Evolutionary conservation across 2,797 vertebrate genomes (phyloP), one percentile per base, ranked within the genome.

Genomic region (Esox lucius): DNA sequence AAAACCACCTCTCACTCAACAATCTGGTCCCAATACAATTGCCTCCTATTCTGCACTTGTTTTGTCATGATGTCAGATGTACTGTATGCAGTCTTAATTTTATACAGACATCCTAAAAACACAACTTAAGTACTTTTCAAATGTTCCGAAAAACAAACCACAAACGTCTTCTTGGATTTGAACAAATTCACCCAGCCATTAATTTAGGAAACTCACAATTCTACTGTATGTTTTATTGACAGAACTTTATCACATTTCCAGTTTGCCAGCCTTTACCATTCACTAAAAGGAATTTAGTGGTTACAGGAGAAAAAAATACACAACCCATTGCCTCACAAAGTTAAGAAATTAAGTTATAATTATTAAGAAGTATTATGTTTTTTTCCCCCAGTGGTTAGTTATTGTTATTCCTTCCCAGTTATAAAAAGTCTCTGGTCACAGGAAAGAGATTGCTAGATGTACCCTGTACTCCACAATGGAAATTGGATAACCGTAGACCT

Each of bases 111-210:
- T 22, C 46, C 69, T 46, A 69, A 59, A 59, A 22, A 59, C 35
- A 39, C 53, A 11, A 56, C 53, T 56, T 53, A 16, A 17, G 49
- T 3, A 28, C 22, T 46, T 24, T 53, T 68, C 33, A 56, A 39
- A 35, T 67, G 49, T 51, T 74, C 66, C 49, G 56, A 75, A 66
- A 72, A 66, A 51, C 35, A 73, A 79, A 79, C 77, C 75, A 66
- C 35, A 39, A 39, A 39, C 7, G 35, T 46, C 42, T 11, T 11
- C 42, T 13, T 46, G 6, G 9, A 42, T 46, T 46, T 46, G 42
- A 46, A 42, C 12, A 11, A 12, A 46, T 46, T 46, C 12, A 11
- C 11, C 42, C 42, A 11, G 42, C 46, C 42, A 72, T 62, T 73
- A 70, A 61, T 68, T 46, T 49, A 46, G 68, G 61, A 46, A 68